These are phyloP conservation scores for Parelbella ahira DNA, from an alignment of 2,888 invertebrate species.

Conservation along the genomic window DNA sequence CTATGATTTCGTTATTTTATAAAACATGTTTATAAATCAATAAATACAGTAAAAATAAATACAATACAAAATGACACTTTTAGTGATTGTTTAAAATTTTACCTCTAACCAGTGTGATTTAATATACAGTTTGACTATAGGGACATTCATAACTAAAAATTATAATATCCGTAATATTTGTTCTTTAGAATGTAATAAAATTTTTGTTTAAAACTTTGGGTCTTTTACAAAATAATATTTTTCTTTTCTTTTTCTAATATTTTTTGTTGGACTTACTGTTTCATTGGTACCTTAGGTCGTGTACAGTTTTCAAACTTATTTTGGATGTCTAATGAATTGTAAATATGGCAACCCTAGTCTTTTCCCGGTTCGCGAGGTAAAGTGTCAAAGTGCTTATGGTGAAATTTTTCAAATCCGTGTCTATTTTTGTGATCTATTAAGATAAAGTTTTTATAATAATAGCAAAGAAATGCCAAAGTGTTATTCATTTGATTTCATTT, in stretches of 20 bases:
- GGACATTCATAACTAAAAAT: too few species aligned
- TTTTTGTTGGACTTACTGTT: too few species aligned
- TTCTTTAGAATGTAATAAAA: too few species aligned
- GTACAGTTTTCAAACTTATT: slow-evolving; percentile 7
- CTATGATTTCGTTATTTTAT: slow-evolving; percentile 27
- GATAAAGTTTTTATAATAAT: slow-evolving; percentile 35
- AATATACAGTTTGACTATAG: neutral
- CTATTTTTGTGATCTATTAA: slow-evolving; percentile 53
- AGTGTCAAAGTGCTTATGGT: slow-evolving; percentile 65
- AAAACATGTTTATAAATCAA: slow-evolving; percentile 19
- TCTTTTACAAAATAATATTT: too few species aligned
- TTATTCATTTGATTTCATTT: slow-evolving; percentile 50
- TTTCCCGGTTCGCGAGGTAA: slow-evolving; percentile 78
- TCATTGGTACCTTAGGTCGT: too few species aligned
- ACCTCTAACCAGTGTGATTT: neutral
- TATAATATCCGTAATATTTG: too few species aligned
- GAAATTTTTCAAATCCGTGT: slow-evolving; percentile 56
- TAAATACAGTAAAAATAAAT: slow-evolving; percentile 19
- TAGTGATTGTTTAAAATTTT: neutral
- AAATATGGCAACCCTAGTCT: slow-evolving; percentile 48
- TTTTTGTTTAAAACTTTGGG: too few species aligned
- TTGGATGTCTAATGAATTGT: slow-evolving; percentile 9
- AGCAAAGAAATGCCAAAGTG: slow-evolving; percentile 37
- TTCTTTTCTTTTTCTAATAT: too few species aligned
- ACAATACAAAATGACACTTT: slow-evolving; percentile 18